phyloP scores from a whole-genome alignment of 2,113 vertebrate genomes.

The Machaerirhynchus nigripectus region DNA sequence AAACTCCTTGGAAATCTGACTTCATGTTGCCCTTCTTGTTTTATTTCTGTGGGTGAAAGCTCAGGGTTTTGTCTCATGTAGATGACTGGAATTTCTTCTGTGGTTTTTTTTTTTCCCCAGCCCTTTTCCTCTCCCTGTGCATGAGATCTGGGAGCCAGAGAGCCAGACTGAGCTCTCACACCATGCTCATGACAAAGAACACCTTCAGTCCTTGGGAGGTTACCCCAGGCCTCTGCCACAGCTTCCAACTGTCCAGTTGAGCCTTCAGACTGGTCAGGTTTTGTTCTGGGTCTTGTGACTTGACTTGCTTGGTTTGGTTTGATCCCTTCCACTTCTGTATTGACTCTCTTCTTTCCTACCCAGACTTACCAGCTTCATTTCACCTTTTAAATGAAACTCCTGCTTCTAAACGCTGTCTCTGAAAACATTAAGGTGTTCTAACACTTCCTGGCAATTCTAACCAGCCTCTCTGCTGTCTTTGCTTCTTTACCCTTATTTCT shows the following conservation, averaged over 20 bases:
- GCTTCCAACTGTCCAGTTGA: neutral
- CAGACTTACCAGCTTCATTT: neutral
- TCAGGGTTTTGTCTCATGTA: neutral
- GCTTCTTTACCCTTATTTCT: slow-evolving; percentile 70
- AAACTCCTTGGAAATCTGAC: neutral
- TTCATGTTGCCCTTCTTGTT: neutral
- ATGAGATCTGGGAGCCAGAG: neutral
- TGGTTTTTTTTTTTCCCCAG: neutral
- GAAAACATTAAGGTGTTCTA: neutral
- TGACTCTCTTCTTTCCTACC: neutral
- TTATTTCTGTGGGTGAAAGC: neutral
- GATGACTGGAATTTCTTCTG: neutral
- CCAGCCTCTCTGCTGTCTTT: slow-evolving; percentile 73
- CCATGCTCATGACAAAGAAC: neutral
- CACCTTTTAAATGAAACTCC: neutral
- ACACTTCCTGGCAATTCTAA: slow-evolving; percentile 61
- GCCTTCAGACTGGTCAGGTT: neutral
- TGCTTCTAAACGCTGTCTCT: neutral
- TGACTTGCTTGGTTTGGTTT: neutral
- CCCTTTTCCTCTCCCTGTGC: neutral
- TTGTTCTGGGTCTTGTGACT: neutral
- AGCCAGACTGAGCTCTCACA: neutral
- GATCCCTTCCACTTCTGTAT: neutral
- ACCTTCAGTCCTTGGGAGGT: neutral
- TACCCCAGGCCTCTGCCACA: neutral